Conservation (phyloP, 2,797 vertebrate genomes). For the Rhinogobio ventralis region DNA sequence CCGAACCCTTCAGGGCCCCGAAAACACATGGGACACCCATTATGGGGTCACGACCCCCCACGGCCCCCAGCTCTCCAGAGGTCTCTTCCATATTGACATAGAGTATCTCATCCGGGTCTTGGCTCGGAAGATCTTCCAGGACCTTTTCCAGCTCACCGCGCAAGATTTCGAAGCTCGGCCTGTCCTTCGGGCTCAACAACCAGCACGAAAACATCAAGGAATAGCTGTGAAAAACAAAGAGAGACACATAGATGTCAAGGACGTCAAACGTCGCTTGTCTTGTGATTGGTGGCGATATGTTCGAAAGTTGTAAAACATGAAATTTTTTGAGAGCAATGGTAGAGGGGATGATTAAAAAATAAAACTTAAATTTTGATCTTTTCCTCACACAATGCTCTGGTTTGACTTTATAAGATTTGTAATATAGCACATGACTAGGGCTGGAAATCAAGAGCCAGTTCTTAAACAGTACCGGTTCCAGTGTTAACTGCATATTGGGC, state of each 20-base stretch:
- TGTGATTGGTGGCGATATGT: background rate
- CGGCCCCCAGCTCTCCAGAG: slow-evolving; percentile 80
- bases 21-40: slow-evolving; percentile 57
- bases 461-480: background rate
- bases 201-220: slow-evolving; percentile 90
- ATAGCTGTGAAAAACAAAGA: slow-evolving; percentile 75
- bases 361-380: background rate
- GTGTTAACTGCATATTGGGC: background rate
- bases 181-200: slow-evolving; percentile 88
- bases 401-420: background rate
- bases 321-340: background rate
- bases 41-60: slow-evolving; percentile 80
- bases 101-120: slow-evolving; percentile 88
- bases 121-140: slow-evolving; percentile 84
- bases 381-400: background rate
- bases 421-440: background rate
- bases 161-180: slow-evolving; percentile 83
- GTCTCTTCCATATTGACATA: slow-evolving; percentile 95
- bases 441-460: background rate
- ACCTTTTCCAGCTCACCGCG: slow-evolving; percentile 86
- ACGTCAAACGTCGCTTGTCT: background rate
- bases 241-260: background rate
- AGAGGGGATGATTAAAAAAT: background rate
- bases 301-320: background rate
- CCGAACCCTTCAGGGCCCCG: slow-evolving; percentile 77